Evolutionary conservation across 2,888 invertebrate genomes (phyloP).

Genomic region (Anaspis maculata): DNA sequence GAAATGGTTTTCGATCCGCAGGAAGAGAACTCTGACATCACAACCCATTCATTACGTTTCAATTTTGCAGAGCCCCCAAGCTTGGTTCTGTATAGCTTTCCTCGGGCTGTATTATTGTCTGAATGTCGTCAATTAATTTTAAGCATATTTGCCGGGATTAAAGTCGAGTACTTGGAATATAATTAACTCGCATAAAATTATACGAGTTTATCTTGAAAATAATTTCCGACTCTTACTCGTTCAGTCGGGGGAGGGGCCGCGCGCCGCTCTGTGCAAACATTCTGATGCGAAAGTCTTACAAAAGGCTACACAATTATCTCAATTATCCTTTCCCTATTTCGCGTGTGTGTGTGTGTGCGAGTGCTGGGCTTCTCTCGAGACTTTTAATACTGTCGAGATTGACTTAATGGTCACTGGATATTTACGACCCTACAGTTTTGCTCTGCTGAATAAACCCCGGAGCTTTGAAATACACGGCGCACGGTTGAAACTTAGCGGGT

Average conservation of each 20-base stretch:
- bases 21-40: too few species aligned
- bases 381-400: constrained; percentile 22
- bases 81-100: too few species aligned
- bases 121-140: constrained; percentile 8
- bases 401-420: constrained; percentile 24
- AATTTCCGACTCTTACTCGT: constrained; percentile 1
- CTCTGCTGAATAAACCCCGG: background rate
- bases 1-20: too few species aligned
- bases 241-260: too few species aligned
- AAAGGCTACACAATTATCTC: constrained; percentile 9
- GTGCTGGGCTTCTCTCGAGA: constrained; percentile 18
- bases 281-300: constrained; percentile 6
- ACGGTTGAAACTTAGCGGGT: too few species aligned
- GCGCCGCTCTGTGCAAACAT: too few species aligned
- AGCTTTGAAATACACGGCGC: background rate
- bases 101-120: too few species aligned
- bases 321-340: constrained; percentile 10
- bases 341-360: constrained; percentile 9
- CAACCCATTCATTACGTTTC: too few species aligned
- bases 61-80: too few species aligned
- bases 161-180: constrained; percentile 2
- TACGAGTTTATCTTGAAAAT: constrained; percentile 10
- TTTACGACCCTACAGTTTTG: constrained; percentile 10
- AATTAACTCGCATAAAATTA: constrained; percentile 9
- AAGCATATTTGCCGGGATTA: constrained; percentile 4